Evolutionary conservation across 1,140 invertebrate genomes (phyloP).

Genomic region (Drosophila bocqueti): DNA sequence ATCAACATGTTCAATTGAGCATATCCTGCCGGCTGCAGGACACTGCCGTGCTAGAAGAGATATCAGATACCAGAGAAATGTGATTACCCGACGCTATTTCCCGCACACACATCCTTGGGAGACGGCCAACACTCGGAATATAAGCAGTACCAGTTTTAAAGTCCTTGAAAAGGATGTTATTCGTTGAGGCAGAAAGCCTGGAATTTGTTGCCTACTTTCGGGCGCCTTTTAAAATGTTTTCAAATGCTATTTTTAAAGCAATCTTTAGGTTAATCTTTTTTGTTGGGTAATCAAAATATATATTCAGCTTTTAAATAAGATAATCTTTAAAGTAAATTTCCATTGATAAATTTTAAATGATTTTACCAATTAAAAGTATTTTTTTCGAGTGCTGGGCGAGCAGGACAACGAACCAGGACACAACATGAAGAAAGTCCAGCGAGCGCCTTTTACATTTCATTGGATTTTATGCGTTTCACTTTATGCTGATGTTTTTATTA

Average conservation of each 20-base stretch:
- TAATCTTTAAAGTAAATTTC: not conserved
- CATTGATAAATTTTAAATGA: not conserved
- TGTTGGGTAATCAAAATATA: too few relatives aligned
- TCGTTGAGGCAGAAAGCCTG: rapidly evolving
- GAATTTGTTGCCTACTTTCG: not conserved
- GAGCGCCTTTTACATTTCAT: conserved; percentile 77
- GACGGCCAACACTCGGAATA: conserved; percentile 3
- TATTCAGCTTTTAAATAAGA: not conserved
- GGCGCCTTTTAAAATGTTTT: not conserved
- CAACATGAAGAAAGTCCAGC: conserved; percentile 61
- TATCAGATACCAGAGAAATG: conserved; percentile 64
- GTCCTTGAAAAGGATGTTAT: not conserved
- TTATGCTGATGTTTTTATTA: conserved; percentile 84
- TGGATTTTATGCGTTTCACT: conserved; percentile 83
- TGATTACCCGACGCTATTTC: conserved; percentile 79
- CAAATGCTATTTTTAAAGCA: not conserved
- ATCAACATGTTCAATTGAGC: conserved; percentile 83
- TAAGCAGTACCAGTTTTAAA: not conserved
- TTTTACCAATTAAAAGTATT: not conserved
- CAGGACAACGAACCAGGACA: conserved; percentile 35
- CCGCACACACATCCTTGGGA: conserved; percentile 30
- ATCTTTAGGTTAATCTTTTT: not conserved
- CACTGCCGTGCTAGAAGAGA: conserved; percentile 40
- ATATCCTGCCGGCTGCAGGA: conserved; percentile 69
- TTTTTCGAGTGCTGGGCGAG: conserved; percentile 3